These are phyloP conservation scores for Bothrops jararaca DNA, from an alignment of 2,113 vertebrate genomes.

Conservation along the genomic window DNA sequence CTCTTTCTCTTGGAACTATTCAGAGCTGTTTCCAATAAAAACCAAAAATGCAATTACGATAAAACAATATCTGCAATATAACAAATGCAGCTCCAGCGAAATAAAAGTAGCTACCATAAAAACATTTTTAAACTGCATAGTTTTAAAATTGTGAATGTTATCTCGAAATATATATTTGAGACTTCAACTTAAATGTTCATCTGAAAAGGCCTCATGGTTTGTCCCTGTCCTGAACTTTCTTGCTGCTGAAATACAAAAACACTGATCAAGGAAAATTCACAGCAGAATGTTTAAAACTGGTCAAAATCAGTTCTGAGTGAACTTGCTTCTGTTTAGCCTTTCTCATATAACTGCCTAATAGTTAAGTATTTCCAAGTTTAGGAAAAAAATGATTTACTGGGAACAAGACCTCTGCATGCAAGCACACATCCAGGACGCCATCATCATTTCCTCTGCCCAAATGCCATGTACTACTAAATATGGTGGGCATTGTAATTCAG, in stretches of 20 bases:
- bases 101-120: background rate
- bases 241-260: background rate
- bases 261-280: background rate
- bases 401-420: background rate
- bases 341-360: background rate
- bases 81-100: background rate
- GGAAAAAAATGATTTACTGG: background rate
- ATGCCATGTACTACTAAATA: background rate
- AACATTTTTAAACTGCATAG: background rate
- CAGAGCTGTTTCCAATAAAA: background rate
- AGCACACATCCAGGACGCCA: background rate
- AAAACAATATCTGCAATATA: background rate
- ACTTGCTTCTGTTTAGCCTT: background rate
- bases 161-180: background rate
- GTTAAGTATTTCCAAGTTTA: background rate
- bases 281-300: background rate
- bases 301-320: background rate
- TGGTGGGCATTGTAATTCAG: background rate
- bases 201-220: background rate
- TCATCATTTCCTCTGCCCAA: background rate
- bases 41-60: background rate
- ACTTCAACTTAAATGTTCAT: background rate
- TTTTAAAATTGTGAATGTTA: background rate
- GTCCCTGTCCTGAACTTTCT: background rate
- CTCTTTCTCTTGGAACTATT: background rate